phyloP scores from a whole-genome alignment of 2,797 vertebrate genomes.

The Tapera naevia region DNA sequence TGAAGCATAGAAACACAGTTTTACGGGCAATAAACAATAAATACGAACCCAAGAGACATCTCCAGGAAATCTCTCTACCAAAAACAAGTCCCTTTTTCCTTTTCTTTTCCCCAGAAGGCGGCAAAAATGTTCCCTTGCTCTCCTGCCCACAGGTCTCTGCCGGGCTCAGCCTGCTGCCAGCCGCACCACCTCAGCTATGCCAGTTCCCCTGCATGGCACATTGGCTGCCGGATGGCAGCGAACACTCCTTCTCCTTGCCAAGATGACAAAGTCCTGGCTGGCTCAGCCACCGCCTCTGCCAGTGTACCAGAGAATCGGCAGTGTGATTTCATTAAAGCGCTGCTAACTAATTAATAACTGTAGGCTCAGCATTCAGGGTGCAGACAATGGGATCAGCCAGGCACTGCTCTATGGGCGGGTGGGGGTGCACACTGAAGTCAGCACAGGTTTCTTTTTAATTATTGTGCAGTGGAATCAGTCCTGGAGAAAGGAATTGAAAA shows the following conservation, averaged over 20 bases:
- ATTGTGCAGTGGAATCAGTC: slow-evolving; percentile 20
- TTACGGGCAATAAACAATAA: slow-evolving; percentile 70
- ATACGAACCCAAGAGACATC: slow-evolving; percentile 54
- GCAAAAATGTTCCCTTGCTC: neutral
- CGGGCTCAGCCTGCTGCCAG: neutral
- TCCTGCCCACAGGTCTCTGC: neutral
- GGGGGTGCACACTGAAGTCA: neutral
- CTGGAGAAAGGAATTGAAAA: slow-evolving; percentile 4
- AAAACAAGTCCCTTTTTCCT: neutral
- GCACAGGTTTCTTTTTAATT: slow-evolving; percentile 44
- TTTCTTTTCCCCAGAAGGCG: neutral
- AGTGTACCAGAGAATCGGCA: slow-evolving; percentile 20
- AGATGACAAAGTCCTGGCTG: slow-evolving; percentile 44
- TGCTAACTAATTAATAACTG: slow-evolving; percentile 62
- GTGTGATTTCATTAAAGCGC: slow-evolving; percentile 25
- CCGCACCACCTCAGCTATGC: accelerated
- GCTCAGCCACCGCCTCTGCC: neutral
- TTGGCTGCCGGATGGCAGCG: slow-evolving; percentile 16
- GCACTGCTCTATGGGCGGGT: slow-evolving; percentile 1
- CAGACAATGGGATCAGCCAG: slow-evolving; percentile 66
- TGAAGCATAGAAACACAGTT: slow-evolving; percentile 67
- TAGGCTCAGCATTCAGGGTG: slow-evolving; percentile 52
- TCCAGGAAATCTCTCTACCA: neutral
- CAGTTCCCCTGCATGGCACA: neutral
- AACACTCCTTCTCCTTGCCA: slow-evolving; percentile 38